Evolutionary conservation across 2,113 vertebrate species (phyloP), one percentile per base, ranked within the genome.

Genomic region (Odocoileus virginianus): DNA sequence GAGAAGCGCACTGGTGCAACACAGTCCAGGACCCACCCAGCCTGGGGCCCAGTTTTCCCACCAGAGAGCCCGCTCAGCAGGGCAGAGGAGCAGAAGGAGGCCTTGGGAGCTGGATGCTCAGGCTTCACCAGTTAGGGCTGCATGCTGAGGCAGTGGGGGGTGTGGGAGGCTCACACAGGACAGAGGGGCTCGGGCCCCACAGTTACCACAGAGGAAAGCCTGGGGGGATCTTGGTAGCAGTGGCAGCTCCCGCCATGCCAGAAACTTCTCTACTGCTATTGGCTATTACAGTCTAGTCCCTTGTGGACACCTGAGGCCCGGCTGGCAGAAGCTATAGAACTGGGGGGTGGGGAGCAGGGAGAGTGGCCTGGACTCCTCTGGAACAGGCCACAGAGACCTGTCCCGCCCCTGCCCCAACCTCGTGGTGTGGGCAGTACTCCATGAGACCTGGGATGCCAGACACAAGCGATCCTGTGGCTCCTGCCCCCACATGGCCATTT

Each of bases 381-480:
- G 47, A 64, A 27, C 25, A 47, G 16, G 1, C 1, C 30, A 5
- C 52, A 21, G 55, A 33, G 23, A 40, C 25, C 16, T 13, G 15
- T 43, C 4, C 30, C 4, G 13, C 14, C 4, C 36, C 43, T 11
- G 40, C 50, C 11, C 27, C 43, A 55, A 17, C n/a, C 71, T 79
- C 16, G 28, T 16, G 0, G 3, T 40, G 6, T 23, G 2, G 3
- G n/a, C 6, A 11, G 27, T 4, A 10, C 52, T 23, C 47, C 45
- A 1, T 27, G 87, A 45, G 81, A 55, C 45, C 21, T 6, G 17
- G 30, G 40, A 81, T 27, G 6, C 5, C 40, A 88, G 54, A 19
- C 27, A 17, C 64, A 58, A 76, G 81, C 19, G 47, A 8, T 55
- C 55, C 61, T 43, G 57, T 15, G 55, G 10, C 58, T 88, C 6